Conservation (phyloP, 2,888 invertebrate genomes). For the Nemurella pictetii region DNA sequence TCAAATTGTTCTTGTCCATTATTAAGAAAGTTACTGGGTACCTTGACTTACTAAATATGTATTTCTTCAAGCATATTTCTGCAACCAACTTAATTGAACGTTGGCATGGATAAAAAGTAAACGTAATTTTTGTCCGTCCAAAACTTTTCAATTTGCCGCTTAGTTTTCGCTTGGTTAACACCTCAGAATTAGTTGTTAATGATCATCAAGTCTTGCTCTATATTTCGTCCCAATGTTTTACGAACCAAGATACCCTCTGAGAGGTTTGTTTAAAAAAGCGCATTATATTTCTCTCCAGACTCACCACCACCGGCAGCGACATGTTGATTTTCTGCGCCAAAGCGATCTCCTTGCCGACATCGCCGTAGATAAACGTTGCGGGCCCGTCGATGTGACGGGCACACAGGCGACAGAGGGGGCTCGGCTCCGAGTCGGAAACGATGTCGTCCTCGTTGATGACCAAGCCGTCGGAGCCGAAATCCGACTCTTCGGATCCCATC, state of each 20-base stretch:
- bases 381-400: constrained; percentile 27
- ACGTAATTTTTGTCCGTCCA: no score
- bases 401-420: constrained; percentile 40
- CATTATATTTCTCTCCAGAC: no score
- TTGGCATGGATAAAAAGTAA: no score
- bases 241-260: no score
- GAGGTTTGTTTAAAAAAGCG: no score
- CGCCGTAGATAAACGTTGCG: constrained; percentile 37
- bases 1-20: no score
- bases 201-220: not conserved
- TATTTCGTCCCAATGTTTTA: not conserved
- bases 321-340: constrained; percentile 42
- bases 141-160: not conserved
- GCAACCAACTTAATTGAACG: no score
- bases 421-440: not conserved
- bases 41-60: no score
- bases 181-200: not conserved
- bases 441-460: not conserved
- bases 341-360: constrained; percentile 31
- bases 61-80: no score
- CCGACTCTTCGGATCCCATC: not conserved
- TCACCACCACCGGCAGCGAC: constrained; percentile 40
- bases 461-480: not conserved
- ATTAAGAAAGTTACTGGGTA: no score
- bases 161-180: not conserved